phyloP scores from a whole-genome alignment of 2,888 invertebrate genomes.

The Hedychridium roseum region DNA sequence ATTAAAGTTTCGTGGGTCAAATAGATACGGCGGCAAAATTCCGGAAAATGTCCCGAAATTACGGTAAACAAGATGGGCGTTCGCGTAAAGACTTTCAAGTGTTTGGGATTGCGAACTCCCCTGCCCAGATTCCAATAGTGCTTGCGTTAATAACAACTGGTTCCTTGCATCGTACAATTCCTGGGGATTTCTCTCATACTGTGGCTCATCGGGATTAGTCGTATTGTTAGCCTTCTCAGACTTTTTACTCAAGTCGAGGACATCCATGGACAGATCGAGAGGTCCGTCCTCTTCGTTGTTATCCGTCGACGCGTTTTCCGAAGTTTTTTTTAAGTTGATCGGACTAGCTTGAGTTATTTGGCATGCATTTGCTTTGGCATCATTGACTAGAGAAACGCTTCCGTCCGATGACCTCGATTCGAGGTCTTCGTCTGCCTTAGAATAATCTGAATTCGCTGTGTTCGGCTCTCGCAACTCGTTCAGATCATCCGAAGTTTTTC shows the following conservation, averaged over 20 bases:
- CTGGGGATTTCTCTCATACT: conserved; percentile 31
- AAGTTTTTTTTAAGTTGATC: conserved; percentile 48
- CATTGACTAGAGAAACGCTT: conserved; percentile 58
- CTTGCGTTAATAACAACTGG: conserved; percentile 71
- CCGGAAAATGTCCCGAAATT: conserved; percentile 60
- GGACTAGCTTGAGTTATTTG: conserved; percentile 58
- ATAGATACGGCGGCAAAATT: conserved; percentile 70
- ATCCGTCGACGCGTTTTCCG: conserved; percentile 10
- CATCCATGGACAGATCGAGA: conserved; percentile 80
- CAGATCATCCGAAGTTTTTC: conserved; percentile 31
- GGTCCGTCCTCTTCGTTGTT: conserved; percentile 64
- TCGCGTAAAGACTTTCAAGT: conserved; percentile 43
- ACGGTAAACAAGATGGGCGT: conserved; percentile 55
- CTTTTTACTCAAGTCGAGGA: conserved; percentile 85
- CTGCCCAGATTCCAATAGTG: conserved; percentile 69
- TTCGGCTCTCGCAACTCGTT: conserved; percentile 34
- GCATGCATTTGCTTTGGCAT: conserved; percentile 52
- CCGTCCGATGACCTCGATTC: conserved; percentile 54
- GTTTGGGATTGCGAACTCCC: conserved; percentile 4
- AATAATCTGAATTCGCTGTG: conserved; percentile 35
- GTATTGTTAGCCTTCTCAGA: conserved; percentile 41
- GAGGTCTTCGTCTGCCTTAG: conserved; percentile 64
- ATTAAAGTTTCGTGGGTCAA: conserved; percentile 74
- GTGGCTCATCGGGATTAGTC: conserved; percentile 22
- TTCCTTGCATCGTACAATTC: conserved; percentile 63